These are phyloP conservation scores for Sinocyclocheilus grahami DNA, from an alignment of 2,113 vertebrate species.

Conservation along the genomic window DNA sequence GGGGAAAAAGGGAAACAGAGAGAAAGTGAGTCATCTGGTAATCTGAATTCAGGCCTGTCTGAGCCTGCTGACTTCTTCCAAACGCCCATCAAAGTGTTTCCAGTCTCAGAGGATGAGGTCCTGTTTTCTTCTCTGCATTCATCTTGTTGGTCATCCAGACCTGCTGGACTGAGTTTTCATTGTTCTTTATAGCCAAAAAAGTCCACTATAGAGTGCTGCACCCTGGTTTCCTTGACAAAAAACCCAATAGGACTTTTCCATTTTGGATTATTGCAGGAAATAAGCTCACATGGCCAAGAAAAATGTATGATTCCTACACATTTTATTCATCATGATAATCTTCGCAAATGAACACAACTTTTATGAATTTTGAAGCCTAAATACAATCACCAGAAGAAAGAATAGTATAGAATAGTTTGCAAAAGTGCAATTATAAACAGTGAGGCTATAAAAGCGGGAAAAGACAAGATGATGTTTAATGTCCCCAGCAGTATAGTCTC, in stretches of 20 bases:
- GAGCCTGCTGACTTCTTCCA: slow-evolving; percentile 66
- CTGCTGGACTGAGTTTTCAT: background rate
- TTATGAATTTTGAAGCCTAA: background rate
- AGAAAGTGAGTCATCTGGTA: slow-evolving; percentile 65
- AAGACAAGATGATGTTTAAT: background rate
- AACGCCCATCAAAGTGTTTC: slow-evolving; percentile 73
- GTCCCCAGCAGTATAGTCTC: background rate
- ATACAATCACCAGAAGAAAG: background rate
- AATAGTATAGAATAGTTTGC: background rate
- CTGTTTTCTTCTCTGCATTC: slow-evolving; percentile 12
- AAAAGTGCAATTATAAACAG: background rate
- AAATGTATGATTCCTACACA: background rate
- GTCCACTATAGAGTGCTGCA: background rate
- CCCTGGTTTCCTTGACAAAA: background rate
- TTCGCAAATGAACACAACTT: background rate
- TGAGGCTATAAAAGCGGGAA: background rate
- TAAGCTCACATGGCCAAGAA: background rate
- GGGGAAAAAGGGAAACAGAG: slow-evolving; percentile 23
- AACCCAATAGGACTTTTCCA: background rate
- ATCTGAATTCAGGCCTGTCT: slow-evolving; percentile 78
- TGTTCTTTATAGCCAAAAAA: background rate
- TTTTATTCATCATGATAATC: background rate
- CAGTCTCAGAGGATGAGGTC: slow-evolving; percentile 21
- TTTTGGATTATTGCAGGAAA: background rate
- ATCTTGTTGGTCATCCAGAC: background rate